phyloP scores from a whole-genome alignment of 2,113 vertebrate genomes.

The Petromus typicus region DNA sequence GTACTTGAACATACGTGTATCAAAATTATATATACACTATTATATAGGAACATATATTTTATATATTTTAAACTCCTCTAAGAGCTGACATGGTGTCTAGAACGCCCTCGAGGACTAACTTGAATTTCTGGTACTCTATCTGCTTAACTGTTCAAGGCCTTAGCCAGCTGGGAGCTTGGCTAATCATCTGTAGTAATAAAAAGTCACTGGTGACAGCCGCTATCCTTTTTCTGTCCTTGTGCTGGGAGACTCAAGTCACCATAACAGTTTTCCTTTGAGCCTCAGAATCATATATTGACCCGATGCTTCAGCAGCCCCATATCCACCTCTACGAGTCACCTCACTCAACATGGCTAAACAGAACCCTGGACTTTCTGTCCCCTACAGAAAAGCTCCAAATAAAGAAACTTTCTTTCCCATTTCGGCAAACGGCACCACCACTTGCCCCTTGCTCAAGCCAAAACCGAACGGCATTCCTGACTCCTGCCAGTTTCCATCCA shows the following conservation, averaged over 20 bases:
- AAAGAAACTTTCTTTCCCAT: background rate
- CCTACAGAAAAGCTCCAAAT: background rate
- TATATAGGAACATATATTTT: background rate
- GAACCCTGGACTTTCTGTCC: background rate
- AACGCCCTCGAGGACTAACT: background rate
- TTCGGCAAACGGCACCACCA: background rate
- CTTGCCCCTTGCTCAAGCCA: background rate
- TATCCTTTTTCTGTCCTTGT: background rate
- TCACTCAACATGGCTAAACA: background rate
- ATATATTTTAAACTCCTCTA: background rate
- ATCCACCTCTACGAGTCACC: background rate
- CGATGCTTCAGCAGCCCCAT: background rate
- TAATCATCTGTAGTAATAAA: conserved; percentile 12
- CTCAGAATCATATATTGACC: background rate
- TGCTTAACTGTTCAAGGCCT: background rate
- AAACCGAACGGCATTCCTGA: background rate
- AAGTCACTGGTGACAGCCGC: background rate
- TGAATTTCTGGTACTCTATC: background rate
- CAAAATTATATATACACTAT: background rate
- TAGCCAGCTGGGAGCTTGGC: background rate
- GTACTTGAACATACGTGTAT: background rate
- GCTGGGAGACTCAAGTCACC: background rate
- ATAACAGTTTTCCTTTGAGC: background rate
- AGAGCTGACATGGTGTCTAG: background rate
- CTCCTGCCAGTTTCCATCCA: background rate